These are phyloP conservation scores for Tetranychus truncatus DNA, from an alignment of 2,888 invertebrate species.

Conservation along the genomic window DNA sequence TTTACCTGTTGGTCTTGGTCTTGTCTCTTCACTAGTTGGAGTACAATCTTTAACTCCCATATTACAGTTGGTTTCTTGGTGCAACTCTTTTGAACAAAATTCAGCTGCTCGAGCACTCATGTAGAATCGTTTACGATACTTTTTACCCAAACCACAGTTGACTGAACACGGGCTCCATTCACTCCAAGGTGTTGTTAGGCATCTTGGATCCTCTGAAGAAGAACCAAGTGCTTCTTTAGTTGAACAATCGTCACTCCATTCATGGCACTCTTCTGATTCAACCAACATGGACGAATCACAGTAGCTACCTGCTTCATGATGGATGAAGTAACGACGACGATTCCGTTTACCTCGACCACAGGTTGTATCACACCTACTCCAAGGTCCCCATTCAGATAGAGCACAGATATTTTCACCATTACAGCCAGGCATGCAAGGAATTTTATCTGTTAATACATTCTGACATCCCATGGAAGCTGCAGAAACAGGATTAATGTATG, in stretches of 20 bases:
- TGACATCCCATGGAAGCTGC: constrained; percentile 51
- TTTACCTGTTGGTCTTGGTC: not conserved
- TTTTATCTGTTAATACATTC: constrained; percentile 49
- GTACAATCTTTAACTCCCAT: not conserved
- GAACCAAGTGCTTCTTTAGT: constrained; percentile 1
- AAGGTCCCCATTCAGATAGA: constrained; percentile 36
- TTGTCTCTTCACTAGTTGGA: not conserved
- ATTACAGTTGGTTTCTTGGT: not conserved
- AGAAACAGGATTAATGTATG: constrained; percentile 43
- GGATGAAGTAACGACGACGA: constrained; percentile 43
- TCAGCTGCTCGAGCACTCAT: constrained; percentile 38
- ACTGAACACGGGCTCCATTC: constrained; percentile 64
- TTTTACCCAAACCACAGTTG: constrained; percentile 54
- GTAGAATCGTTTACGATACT: constrained; percentile 50
- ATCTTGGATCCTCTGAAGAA: constrained; percentile 35
- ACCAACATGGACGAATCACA: constrained; percentile 29
- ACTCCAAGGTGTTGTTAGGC: constrained; percentile 53
- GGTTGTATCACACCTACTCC: constrained; percentile 36
- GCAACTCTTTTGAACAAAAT: not conserved
- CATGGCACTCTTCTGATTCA: not conserved
- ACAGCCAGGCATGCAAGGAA: constrained; percentile 48
- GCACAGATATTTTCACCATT: constrained; percentile 32
- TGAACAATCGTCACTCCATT: not conserved
- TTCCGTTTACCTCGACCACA: constrained; percentile 41
- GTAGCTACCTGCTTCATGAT: constrained; percentile 14